phyloP scores from a whole-genome alignment of 2,113 vertebrate species.

The Psammodynastes pulverulentus region DNA sequence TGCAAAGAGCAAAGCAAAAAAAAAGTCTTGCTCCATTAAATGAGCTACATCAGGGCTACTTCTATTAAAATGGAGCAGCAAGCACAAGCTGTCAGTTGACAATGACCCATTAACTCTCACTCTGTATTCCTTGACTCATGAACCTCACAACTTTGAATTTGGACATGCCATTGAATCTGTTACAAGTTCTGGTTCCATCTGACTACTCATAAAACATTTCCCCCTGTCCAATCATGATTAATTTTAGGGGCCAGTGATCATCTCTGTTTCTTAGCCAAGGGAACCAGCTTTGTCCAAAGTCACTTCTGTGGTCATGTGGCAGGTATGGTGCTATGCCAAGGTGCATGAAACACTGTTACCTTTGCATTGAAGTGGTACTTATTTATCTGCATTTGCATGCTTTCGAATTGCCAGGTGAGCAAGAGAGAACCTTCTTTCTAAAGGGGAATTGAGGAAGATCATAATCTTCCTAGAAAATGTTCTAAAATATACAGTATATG shows the following conservation, averaged over 20 bases:
- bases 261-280: neutral
- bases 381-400: neutral
- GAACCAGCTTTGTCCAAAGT: neutral
- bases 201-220: neutral
- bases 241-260: neutral
- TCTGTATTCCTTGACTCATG: neutral
- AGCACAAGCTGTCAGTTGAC: neutral
- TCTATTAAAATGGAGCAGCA: neutral
- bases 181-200: neutral
- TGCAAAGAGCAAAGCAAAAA: neutral
- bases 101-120: neutral
- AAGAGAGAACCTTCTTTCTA: neutral
- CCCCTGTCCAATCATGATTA: neutral
- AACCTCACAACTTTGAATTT: neutral
- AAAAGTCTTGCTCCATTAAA: neutral
- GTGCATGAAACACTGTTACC: neutral
- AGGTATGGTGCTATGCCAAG: neutral
- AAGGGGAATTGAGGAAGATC: neutral
- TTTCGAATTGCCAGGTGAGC: neutral
- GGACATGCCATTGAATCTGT: neutral
- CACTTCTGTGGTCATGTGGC: neutral
- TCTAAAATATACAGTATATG: neutral
- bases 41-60: neutral
- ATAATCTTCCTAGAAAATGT: neutral
- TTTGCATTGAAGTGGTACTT: neutral